A percentile compares a stretch with the other conserved stretches of the same genome.
These are phyloP conservation scores for Cheumatopsyche charites DNA, from an alignment of 1,140 invertebrate species.

Conservation along the genomic window DNA sequence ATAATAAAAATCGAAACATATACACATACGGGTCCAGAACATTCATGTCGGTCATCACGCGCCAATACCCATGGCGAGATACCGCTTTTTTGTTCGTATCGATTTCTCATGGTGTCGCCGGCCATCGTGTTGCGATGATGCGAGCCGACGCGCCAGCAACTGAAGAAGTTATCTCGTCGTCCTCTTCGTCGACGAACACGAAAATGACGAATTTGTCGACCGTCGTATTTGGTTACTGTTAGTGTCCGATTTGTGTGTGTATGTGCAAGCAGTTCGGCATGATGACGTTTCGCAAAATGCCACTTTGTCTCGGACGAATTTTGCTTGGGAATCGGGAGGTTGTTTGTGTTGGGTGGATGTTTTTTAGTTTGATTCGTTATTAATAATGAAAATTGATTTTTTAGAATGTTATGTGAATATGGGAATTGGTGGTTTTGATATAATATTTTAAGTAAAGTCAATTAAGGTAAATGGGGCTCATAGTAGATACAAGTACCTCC, in stretches of 20 bases:
- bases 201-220: slow-evolving; percentile 15
- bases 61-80: slow-evolving; percentile 41
- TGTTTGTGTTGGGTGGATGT: too few relatives aligned
- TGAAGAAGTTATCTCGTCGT: slow-evolving; percentile 38
- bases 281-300: neutral
- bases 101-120: slow-evolving; percentile 42
- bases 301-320: too few relatives aligned
- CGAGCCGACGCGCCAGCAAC: slow-evolving; percentile 39
- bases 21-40: neutral
- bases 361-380: too few relatives aligned
- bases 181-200: slow-evolving; percentile 10
- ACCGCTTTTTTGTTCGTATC: slow-evolving; percentile 39
- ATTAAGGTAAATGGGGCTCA: too few relatives aligned
- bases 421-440: too few relatives aligned
- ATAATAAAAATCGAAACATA: slow-evolving; percentile 7
- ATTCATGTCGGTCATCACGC: slow-evolving; percentile 36
- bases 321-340: too few relatives aligned
- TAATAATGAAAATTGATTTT: too few relatives aligned
- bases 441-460: too few relatives aligned
- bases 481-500: too few relatives aligned
- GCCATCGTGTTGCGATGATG: slow-evolving; percentile 38
- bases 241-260: neutral
- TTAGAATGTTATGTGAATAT: too few relatives aligned
- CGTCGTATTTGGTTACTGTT: neutral
- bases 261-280: neutral